phyloP scores from a whole-genome alignment of 2,113 vertebrate species.

The Callipepla californica region DNA sequence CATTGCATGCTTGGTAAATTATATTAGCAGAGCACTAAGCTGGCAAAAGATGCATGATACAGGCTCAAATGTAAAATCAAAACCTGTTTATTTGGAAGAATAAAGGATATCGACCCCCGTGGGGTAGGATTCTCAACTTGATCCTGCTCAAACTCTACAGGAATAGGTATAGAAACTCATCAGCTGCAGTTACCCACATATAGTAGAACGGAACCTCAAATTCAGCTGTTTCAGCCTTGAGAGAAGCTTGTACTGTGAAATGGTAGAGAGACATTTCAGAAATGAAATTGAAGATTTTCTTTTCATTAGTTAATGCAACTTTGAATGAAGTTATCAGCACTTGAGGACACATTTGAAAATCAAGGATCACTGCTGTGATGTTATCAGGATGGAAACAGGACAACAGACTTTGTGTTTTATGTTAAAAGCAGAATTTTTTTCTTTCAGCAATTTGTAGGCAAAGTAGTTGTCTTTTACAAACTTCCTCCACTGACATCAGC shows the following conservation, averaged over 20 bases:
- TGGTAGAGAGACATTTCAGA: not conserved
- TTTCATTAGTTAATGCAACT: not conserved
- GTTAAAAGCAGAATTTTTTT: not conserved
- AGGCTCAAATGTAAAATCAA: conserved; percentile 15
- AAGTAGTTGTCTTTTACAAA: not conserved
- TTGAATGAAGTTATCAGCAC: not conserved
- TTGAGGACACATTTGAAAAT: not conserved
- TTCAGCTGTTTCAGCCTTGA: not conserved
- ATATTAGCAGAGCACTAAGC: conserved; percentile 36
- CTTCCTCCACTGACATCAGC: not conserved
- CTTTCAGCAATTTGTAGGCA: not conserved
- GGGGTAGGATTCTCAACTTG: not conserved
- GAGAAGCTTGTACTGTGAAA: not conserved
- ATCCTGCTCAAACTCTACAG: not conserved
- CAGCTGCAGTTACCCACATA: not conserved
- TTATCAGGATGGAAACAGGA: not conserved
- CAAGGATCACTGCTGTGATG: not conserved
- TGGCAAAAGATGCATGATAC: not conserved
- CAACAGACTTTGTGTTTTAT: not conserved
- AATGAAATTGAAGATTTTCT: not conserved
- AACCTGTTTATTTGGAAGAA: conserved; percentile 7
- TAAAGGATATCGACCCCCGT: not conserved
- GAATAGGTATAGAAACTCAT: not conserved
- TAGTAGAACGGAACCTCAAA: not conserved
- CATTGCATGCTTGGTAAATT: conserved; percentile 19